Evolutionary conservation across 2,797 vertebrate genomes (phyloP).

Genomic region (Coluber constrictor): DNA sequence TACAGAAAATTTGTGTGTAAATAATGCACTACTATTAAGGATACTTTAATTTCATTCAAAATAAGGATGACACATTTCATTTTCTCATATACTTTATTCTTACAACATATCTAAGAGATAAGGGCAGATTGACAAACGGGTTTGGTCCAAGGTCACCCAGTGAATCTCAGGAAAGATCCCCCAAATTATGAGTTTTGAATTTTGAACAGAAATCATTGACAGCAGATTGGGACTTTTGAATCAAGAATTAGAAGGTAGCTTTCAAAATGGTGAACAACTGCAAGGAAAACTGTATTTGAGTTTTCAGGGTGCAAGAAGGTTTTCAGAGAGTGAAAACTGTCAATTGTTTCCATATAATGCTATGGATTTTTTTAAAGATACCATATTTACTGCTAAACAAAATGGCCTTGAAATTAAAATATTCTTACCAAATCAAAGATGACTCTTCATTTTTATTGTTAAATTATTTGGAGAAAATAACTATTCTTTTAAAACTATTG

Average conservation of each 20-base stretch:
- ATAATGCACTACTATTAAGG: neutral
- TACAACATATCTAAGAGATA: neutral
- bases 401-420: neutral
- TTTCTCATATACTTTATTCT: neutral
- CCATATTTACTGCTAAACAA: neutral
- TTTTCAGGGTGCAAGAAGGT: neutral
- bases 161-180: neutral
- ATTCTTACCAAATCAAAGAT: neutral
- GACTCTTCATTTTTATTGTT: neutral
- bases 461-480: neutral
- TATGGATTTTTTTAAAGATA: neutral
- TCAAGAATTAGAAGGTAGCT: neutral
- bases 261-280: neutral
- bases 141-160: neutral
- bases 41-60: neutral
- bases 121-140: neutral
- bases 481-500: neutral
- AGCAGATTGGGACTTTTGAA: neutral
- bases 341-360: neutral
- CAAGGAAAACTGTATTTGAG: neutral
- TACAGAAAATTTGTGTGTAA: neutral
- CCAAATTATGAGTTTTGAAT: neutral
- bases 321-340: neutral
- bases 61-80: neutral
- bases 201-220: neutral